A percentile compares a stretch with the other conserved stretches of the same genome.
phyloP scores from a whole-genome alignment of 2,888 invertebrate species.

The Masnerella sp. region DNA sequence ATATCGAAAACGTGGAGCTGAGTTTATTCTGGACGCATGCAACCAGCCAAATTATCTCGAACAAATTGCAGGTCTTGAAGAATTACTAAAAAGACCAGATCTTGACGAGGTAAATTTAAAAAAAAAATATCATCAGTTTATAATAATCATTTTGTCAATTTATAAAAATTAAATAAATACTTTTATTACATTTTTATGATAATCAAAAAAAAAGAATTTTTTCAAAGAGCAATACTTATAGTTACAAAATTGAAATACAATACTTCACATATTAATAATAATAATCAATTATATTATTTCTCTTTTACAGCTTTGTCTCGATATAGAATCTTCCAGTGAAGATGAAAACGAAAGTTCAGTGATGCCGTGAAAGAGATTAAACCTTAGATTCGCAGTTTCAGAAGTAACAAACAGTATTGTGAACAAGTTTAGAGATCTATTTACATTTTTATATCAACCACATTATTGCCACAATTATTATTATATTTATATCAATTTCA shows the following conservation, averaged over 20 bases:
- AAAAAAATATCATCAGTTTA: too few species aligned
- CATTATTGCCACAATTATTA: background rate
- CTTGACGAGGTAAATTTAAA: conserved; percentile 76
- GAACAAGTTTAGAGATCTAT: background rate
- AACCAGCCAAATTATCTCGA: conserved; percentile 82
- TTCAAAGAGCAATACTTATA: too few species aligned
- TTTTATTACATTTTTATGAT: too few species aligned
- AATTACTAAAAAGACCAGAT: conserved; percentile 72
- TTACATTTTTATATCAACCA: background rate
- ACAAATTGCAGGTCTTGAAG: conserved; percentile 81
- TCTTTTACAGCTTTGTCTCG: conserved; percentile 72
- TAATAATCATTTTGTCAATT: too few species aligned
- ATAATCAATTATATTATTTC: background rate
- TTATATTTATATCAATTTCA: too few species aligned
- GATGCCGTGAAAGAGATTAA: conserved; percentile 1
- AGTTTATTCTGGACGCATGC: conserved; percentile 81
- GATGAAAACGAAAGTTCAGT: conserved; percentile 61
- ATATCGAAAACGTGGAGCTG: conserved; percentile 76
- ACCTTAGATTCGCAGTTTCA: too few species aligned
- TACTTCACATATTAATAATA: conserved; percentile 1
- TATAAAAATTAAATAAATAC: too few species aligned
- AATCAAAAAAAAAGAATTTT: too few species aligned
- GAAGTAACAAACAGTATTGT: conserved; percentile 44
- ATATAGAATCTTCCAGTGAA: conserved; percentile 69
- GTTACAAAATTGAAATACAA: too few species aligned